Evolutionary conservation across 2,797 vertebrate genomes (phyloP).

Genomic region (Podargus strigoides): DNA sequence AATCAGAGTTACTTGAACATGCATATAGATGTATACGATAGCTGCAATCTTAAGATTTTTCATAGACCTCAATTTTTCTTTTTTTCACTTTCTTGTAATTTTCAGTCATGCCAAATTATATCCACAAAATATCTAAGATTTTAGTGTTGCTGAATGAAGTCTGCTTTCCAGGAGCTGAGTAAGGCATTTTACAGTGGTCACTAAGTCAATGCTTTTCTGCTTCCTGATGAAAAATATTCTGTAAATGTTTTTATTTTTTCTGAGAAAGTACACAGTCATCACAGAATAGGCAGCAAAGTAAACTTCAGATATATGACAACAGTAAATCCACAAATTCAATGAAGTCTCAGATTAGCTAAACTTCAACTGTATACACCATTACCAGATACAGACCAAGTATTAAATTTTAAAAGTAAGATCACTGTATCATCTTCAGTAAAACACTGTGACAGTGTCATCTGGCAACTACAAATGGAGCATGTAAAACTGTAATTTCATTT

Average conservation of each 20-base stretch:
- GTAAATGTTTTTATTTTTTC: neutral
- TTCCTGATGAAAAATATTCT: neutral
- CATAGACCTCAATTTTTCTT: neutral
- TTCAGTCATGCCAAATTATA: neutral
- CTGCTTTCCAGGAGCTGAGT: neutral
- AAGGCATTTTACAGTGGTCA: neutral
- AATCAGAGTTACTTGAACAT: neutral
- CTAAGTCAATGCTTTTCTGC: neutral
- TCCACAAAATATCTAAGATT: neutral
- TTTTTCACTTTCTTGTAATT: neutral
- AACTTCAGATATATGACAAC: neutral
- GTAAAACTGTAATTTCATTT: neutral
- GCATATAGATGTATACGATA: neutral
- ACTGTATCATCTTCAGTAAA: neutral
- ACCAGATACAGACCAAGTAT: rapidly evolving
- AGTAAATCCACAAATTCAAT: neutral
- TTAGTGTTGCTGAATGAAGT: neutral
- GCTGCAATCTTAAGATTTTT: neutral
- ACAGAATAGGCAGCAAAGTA: neutral
- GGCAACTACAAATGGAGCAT: neutral
- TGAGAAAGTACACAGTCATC: neutral
- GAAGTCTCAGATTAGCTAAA: neutral
- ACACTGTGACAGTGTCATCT: neutral
- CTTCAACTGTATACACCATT: neutral
- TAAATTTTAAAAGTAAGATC: neutral